Base-by-base conservation (phyloP, 2,113 vertebrate genomes). In the Aix galericulata region DNA sequence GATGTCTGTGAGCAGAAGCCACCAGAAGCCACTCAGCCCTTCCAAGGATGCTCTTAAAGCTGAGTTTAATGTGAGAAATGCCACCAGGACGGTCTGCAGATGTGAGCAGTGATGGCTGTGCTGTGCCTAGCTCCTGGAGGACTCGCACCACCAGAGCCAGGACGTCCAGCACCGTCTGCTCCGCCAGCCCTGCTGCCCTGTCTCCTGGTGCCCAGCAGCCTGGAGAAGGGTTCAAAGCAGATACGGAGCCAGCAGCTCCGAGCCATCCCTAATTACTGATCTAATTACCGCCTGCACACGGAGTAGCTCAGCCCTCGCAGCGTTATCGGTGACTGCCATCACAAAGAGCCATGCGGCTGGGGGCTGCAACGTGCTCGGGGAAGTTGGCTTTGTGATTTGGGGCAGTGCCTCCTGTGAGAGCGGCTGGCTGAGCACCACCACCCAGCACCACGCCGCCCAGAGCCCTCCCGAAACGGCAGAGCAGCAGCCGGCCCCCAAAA, bases 341-440 rank as follows among this genome's bases (percentile, higher is more conserved):
- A 22, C 36, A 29, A 60, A 66, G 46, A 31, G 50, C 26, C 53
- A 12, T 3, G 3, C 50, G 36, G 8, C 53, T 7, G 79, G 34
- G 53, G 2, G 6, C 40, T 2, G 12, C 4, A 2, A 12, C 34
- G 64, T 46, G 42, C 69, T 89, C 29, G 11, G 46, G 25, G 67
- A 8, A 4, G 75, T 9, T 66, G 48, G 23, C 0, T 59, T 88
- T 40, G 75, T 88, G 82, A 36, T 56, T 26, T 1, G 17, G 56
- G 17, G 9, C 32, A 72, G 4, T 0, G 4, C 16, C 84, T 76
- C 38, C 23, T 7, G 11, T 0, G 27, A 29, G 36, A 31, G 1
- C 0, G 1, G 5, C 25, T 2, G 16, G 42, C 67, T 1, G 36
- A 1, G 2, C 31, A 5, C 32, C 60, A 17, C 36, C 22, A 20